These are phyloP conservation scores for Drosophila nigricruria DNA, from an alignment of 2,888 invertebrate genomes.

Conservation along the genomic window DNA sequence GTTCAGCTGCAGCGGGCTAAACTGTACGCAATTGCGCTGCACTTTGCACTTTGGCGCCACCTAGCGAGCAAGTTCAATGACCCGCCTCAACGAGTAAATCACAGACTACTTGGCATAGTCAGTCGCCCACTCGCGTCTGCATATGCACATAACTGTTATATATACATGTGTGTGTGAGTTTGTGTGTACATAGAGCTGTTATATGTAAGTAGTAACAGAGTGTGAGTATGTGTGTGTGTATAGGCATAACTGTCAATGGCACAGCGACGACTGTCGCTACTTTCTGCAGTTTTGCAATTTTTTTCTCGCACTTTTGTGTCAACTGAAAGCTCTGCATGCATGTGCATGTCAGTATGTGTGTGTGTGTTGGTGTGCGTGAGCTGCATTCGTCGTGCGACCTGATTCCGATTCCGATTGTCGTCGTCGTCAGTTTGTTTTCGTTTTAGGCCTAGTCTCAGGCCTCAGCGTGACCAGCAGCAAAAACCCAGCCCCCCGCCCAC, in stretches of 20 bases:
- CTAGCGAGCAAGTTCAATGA: slow-evolving; percentile 74
- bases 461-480: slow-evolving; percentile 6
- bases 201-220: slow-evolving; percentile 2
- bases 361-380: slow-evolving; percentile 18
- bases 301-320: slow-evolving; percentile 60
- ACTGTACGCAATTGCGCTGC: slow-evolving; percentile 57
- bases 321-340: slow-evolving; percentile 45
- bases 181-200: slow-evolving; percentile 7
- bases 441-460: slow-evolving; percentile 46
- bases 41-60: slow-evolving; percentile 72
- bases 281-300: slow-evolving; percentile 59
- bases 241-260: slow-evolving; percentile 75
- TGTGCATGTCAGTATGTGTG: neutral
- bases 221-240: slow-evolving; percentile 11
- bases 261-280: slow-evolving; percentile 30
- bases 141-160: slow-evolving; percentile 19
- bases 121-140: slow-evolving; percentile 42
- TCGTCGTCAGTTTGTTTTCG: slow-evolving; percentile 55
- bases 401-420: slow-evolving; percentile 62
- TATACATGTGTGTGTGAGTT: neutral
- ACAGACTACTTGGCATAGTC: slow-evolving; percentile 72
- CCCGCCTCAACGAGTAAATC: slow-evolving; percentile 75
- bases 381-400: slow-evolving; percentile 65
- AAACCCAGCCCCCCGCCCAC: neutral
- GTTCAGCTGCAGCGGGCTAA: slow-evolving; percentile 51